Evolutionary conservation across 2,888 invertebrate genomes (phyloP).

Genomic region (Eupithecia subumbrata): DNA sequence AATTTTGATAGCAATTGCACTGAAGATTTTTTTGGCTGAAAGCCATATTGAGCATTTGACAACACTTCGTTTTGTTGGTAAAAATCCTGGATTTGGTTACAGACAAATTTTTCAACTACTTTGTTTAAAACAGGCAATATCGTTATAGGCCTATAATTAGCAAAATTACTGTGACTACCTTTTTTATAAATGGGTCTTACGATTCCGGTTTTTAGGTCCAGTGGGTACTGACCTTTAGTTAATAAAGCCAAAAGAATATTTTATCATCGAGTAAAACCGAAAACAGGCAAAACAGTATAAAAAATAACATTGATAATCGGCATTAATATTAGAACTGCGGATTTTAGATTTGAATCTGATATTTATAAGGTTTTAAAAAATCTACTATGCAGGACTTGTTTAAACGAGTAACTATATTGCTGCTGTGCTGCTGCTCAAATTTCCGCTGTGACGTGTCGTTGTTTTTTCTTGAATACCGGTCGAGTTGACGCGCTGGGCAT

Average conservation of each 20-base stretch:
- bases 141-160: no score
- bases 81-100: no score
- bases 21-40: no score
- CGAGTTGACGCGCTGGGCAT: constrained; percentile 61
- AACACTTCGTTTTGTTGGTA: no score
- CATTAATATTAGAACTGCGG: neutral
- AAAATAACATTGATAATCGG: neutral
- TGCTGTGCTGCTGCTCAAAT: constrained; percentile 32
- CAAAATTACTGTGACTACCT: no score
- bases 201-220: no score
- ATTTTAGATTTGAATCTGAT: neutral
- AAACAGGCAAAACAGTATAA: neutral
- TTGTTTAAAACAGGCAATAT: no score
- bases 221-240: no score
- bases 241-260: neutral
- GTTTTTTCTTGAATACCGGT: constrained; percentile 58
- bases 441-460: constrained; percentile 36
- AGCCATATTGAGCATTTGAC: no score
- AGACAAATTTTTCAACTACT: no score
- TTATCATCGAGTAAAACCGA: neutral
- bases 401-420: neutral
- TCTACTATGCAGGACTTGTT: neutral
- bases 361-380: neutral
- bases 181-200: no score
- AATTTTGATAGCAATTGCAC: no score